Conservation (phyloP, 2,113 vertebrate genomes). For the Semicossyphus pulcher region DNA sequence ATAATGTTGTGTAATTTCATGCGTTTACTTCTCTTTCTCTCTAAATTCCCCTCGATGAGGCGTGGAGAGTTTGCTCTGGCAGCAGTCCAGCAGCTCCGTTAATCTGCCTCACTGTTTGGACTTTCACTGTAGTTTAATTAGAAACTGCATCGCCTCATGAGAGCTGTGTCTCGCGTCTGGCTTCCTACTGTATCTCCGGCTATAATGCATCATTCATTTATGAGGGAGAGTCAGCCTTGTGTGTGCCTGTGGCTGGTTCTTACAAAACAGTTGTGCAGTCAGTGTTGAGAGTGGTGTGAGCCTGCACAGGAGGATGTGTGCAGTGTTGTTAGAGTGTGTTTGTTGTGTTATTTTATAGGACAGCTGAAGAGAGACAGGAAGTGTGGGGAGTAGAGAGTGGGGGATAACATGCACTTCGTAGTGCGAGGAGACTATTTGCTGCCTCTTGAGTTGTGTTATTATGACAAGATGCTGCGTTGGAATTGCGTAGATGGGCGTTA, state of each 20-base stretch:
- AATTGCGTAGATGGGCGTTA: too few species aligned
- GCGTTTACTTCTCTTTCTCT: neutral
- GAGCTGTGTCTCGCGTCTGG: neutral
- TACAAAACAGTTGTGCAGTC: constrained; percentile 7
- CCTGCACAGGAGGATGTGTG: too few species aligned
- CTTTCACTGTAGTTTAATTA: constrained; percentile 8
- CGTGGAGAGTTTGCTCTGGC: neutral
- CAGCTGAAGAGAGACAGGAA: too few species aligned
- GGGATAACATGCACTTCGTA: too few species aligned
- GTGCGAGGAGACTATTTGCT: too few species aligned
- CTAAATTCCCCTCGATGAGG: neutral
- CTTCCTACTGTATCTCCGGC: constrained; percentile 4
- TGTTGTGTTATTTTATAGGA: too few species aligned
- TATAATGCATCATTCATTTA: constrained; percentile 10
- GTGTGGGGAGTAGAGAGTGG: too few species aligned
- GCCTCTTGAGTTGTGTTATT: too few species aligned
- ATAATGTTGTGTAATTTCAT: neutral
- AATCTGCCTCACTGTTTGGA: constrained; percentile 1
- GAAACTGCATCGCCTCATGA: neutral
- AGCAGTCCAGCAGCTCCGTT: neutral
- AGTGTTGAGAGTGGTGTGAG: neutral
- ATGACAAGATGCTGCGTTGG: too few species aligned
- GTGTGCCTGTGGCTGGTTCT: neutral
- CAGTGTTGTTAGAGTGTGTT: too few species aligned
- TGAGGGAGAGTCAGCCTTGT: neutral